Evolutionary conservation across 2,888 invertebrate genomes (phyloP).

Genomic region (Lepidocyrtoides sp.): DNA sequence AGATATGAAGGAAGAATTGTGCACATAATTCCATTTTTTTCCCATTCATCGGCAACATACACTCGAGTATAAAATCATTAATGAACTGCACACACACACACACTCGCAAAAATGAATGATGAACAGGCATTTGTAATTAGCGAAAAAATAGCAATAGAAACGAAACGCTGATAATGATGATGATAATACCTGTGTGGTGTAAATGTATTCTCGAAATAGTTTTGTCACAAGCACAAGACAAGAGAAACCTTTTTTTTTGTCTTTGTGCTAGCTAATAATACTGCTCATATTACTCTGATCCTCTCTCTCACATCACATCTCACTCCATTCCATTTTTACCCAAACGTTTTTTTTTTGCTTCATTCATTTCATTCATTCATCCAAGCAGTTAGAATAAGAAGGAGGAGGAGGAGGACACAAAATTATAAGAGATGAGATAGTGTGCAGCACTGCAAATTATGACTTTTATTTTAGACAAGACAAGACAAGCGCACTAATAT

Average conservation of each 20-base stretch:
- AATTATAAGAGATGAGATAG: too few species aligned
- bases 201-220: too few species aligned
- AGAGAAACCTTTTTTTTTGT: too few species aligned
- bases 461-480: constrained; percentile 1
- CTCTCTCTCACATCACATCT: too few species aligned
- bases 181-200: too few species aligned
- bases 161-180: background rate
- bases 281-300: too few species aligned
- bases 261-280: background rate
- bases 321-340: too few species aligned
- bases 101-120: constrained; percentile 4
- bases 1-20: too few species aligned
- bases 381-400: background rate
- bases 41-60: constrained; percentile 75
- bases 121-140: constrained; percentile 52
- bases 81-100: constrained; percentile 37
- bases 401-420: background rate
- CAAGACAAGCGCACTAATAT: too few species aligned
- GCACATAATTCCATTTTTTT: too few species aligned
- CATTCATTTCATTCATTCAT: background rate
- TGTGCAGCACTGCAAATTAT: background rate
- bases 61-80: constrained; percentile 33
- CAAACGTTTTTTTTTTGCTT: too few species aligned
- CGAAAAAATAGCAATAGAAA: background rate
- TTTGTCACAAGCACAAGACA: too few species aligned